Conservation (phyloP, 2,797 vertebrate genomes). For the Mallotus villosus region DNA sequence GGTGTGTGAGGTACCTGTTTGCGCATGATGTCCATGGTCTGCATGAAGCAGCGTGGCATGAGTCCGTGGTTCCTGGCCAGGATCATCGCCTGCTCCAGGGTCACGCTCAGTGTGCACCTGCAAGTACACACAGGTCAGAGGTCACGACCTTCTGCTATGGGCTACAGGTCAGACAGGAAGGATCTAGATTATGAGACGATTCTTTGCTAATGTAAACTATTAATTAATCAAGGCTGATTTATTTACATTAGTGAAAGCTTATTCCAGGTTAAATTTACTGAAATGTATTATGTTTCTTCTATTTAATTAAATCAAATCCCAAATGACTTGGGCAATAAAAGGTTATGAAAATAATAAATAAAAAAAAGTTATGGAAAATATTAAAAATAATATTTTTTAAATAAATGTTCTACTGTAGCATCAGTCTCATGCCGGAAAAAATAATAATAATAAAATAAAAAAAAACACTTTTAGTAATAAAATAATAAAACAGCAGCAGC, state of each 20-base stretch:
- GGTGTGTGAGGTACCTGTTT: slow-evolving; percentile 84
- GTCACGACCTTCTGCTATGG: not conserved
- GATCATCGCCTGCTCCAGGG: slow-evolving; percentile 92
- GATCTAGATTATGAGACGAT: too few relatives aligned
- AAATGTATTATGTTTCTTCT: too few relatives aligned
- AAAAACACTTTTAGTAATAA: too few relatives aligned
- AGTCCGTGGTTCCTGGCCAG: slow-evolving; percentile 92
- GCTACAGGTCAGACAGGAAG: too few relatives aligned
- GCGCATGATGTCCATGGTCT: slow-evolving; percentile 97
- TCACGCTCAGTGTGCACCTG: slow-evolving; percentile 91
- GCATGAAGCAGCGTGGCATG: slow-evolving; percentile 95
- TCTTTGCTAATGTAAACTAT: too few relatives aligned
- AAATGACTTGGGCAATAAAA: too few relatives aligned
- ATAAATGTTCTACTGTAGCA: too few relatives aligned
- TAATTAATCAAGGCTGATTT: not conserved
- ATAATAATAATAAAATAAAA: not conserved
- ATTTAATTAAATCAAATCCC: too few relatives aligned
- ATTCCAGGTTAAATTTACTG: not conserved
- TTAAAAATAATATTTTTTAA: too few relatives aligned
- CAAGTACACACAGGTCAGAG: not conserved
- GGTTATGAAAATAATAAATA: too few relatives aligned
- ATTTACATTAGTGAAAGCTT: not conserved
- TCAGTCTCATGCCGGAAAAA: not conserved
- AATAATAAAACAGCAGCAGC: too few relatives aligned
- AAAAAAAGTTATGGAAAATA: too few relatives aligned